Base-by-base conservation (phyloP, 2,888 invertebrate genomes). In the Polylopha cassiicola region DNA sequence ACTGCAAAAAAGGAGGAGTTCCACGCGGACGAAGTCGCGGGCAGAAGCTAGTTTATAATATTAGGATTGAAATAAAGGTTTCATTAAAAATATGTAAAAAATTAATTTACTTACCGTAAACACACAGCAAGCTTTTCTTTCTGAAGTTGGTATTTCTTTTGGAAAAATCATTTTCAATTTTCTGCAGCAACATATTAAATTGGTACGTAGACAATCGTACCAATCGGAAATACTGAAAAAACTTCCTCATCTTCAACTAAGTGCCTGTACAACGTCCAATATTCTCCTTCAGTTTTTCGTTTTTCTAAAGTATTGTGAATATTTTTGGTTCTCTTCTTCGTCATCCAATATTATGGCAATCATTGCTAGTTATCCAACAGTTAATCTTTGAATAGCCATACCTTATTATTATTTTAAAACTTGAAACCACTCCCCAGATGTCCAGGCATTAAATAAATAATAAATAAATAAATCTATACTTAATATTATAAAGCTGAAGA, bases 201-300 rank as follows among this genome's bases (percentile, higher is more conserved):
- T 41, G 13, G 22, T 32, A 39, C 37, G 26, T 11, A 28, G 7
- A 37, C 16, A 43, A 26, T 33, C 36, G 42, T 24, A 37, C n/a
- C n/a, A n/a, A n/a, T n/a, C n/a, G n/a, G n/a, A n/a, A n/a, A n/a
- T n/a, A n/a, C n/a, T n/a, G n/a, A n/a, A n/a, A 37, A 37, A 31
- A 39, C 36, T 47, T 41, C 34, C 11, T 44, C 44, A 14, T 46
- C 43, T 36, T 41, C 37, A 47, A 41, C 39, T 42, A 42, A 38
- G 29, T 44, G 34, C 41, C 36, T 47, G 16, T 26, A 44, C 22
- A 47, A 32, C 29, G 42, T 47, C 44, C 44, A 44, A 38, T 46
- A 48, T 42, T 48, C 39, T 39, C 41, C 46, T 46, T 46, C 34
- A 2, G 38, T 36, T 44, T 46, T 43, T 31, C 41, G 37, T 46